Conservation (phyloP, 2,797 vertebrate genomes). For the Cryptoblepharus egeriae region DNA sequence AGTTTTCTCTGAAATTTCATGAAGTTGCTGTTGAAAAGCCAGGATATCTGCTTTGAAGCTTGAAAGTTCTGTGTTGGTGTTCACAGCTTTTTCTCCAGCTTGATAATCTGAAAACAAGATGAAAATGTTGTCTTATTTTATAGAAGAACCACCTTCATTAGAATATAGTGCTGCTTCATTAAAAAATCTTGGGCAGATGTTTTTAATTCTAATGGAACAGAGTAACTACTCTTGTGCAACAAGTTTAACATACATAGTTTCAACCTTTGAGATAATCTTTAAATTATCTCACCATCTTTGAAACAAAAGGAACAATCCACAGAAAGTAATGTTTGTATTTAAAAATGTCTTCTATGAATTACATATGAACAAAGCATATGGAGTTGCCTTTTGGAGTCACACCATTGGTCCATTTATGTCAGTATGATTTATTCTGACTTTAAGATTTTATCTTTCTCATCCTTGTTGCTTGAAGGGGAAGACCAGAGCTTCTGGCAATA, state of each 20-base stretch:
- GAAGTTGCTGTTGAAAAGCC: constrained; percentile 88
- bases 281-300: not conserved
- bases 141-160: not conserved
- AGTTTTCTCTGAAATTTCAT: constrained; percentile 87
- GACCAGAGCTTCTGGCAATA: not conserved
- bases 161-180: not conserved
- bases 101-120: constrained; percentile 84
- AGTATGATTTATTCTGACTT: not conserved
- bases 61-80: constrained; percentile 91
- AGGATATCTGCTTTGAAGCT: constrained; percentile 90
- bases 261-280: not conserved
- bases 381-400: not conserved
- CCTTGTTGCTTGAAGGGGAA: not conserved
- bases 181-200: not conserved
- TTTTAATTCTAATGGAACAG: constrained; percentile 20
- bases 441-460: too few species aligned
- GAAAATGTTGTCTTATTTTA: constrained; percentile 15
- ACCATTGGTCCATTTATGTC: not conserved
- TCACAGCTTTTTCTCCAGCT: constrained; percentile 88
- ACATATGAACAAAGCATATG: not conserved
- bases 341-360: not conserved
- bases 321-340: not conserved
- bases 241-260: too few species aligned
- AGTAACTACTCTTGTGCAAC: not conserved
- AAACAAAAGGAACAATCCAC: not conserved